A percentile compares a stretch with the other conserved stretches of the same genome.
phyloP scores from a whole-genome alignment of 2,797 vertebrate genomes.

The Adrianichthys oophorus region DNA sequence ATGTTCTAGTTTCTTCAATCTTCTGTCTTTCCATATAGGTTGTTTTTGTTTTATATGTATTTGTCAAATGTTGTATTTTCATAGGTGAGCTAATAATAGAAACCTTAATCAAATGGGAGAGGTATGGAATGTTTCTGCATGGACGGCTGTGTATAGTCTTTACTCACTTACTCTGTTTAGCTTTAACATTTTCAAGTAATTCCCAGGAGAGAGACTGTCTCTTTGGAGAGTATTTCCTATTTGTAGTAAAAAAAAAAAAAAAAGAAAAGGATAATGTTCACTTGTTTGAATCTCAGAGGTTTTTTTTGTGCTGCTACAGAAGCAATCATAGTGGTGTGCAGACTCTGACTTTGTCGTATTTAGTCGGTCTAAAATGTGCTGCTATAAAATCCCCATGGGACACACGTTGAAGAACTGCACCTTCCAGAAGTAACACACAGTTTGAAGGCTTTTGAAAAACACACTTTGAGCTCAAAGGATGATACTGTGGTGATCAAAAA shows the following conservation, averaged over 20 bases:
- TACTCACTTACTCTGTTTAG: conserved; percentile 2
- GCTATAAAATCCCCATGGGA: conserved; percentile 9
- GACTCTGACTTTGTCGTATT: not conserved
- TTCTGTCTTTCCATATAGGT: too few relatives aligned
- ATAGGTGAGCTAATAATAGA: not conserved
- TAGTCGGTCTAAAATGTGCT: conserved; percentile 20
- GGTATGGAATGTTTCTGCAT: not conserved
- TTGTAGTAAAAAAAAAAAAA: not conserved
- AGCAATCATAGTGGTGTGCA: conserved; percentile 7
- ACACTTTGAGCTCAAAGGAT: not conserved
- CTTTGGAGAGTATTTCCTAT: conserved; percentile 12
- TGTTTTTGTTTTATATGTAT: too few relatives aligned
- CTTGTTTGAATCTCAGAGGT: conserved; percentile 9
- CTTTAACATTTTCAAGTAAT: conserved; percentile 17
- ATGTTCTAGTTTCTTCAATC: too few relatives aligned
- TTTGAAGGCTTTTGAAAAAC: not conserved
- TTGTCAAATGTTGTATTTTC: not conserved
- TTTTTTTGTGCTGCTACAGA: conserved; percentile 7
- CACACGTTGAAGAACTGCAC: conserved; percentile 16
- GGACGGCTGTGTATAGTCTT: conserved; percentile 9
- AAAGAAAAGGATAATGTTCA: conserved; percentile 3
- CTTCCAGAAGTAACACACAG: not conserved
- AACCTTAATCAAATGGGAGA: conserved; percentile 1
- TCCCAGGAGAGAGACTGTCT: conserved; percentile 6
- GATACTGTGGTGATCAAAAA: not conserved